Evolutionary conservation across 2,797 vertebrate genomes (phyloP).

Genomic region (Antrozous pallidus): DNA sequence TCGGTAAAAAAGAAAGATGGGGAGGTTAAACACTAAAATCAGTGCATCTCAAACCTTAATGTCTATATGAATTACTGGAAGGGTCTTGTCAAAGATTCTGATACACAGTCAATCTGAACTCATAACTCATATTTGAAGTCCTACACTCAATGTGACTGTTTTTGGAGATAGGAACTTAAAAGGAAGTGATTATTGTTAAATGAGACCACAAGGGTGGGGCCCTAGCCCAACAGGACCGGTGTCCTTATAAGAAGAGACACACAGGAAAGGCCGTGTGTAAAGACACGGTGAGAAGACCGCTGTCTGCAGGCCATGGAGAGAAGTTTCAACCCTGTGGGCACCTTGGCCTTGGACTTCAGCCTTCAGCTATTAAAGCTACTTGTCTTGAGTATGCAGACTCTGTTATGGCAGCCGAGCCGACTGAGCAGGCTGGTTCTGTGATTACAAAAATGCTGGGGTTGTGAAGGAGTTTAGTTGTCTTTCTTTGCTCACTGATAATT

Average conservation of each 20-base stretch:
- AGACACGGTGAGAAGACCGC: not conserved
- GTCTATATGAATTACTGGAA: not conserved
- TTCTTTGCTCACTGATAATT: not conserved
- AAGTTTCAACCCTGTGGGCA: not conserved
- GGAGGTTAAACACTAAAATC: not conserved
- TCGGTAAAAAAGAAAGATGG: too few relatives aligned
- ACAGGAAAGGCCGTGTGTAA: rapidly evolving
- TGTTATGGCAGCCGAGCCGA: not conserved
- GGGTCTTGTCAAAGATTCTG: not conserved
- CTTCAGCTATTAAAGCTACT: not conserved
- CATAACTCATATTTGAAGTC: not conserved
- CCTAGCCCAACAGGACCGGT: not conserved
- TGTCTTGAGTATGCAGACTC: not conserved
- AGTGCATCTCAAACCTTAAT: not conserved
- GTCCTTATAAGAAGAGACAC: not conserved
- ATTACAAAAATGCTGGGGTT: not conserved
- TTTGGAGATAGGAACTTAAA: not conserved
- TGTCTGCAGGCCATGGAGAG: not conserved
- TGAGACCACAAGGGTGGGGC: not conserved
- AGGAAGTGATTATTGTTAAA: not conserved
- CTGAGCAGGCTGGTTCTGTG: rapidly evolving
- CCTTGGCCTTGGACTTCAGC: not conserved
- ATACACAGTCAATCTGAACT: not conserved
- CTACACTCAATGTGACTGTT: not conserved
- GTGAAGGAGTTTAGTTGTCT: not conserved